A percentile compares a stretch with the other conserved stretches of the same genome.
Evolutionary conservation across 1,140 invertebrate genomes (phyloP).

Genomic region (Latrodectus geometricus): DNA sequence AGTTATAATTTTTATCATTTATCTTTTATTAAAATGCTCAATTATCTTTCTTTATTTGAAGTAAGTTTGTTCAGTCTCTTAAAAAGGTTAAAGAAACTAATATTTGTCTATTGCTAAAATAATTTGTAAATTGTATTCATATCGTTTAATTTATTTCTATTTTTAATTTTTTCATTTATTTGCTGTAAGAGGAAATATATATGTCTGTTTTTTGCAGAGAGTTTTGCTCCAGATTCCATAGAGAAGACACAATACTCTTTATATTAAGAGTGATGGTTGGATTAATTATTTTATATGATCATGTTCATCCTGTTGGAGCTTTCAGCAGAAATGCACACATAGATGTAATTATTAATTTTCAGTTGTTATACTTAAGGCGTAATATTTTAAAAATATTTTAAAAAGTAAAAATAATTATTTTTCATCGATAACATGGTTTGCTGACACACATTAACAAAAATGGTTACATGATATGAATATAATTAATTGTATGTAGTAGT

Average conservation of each 20-base stretch:
- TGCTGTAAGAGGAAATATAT: not conserved
- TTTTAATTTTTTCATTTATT: not conserved
- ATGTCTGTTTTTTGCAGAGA: conserved; percentile 75
- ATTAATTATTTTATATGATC: conserved; percentile 94
- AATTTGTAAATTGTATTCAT: not conserved
- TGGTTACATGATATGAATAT: not conserved
- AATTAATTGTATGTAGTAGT: not conserved
- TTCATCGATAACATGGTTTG: not conserved
- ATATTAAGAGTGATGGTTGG: conserved; percentile 96
- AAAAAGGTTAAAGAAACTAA: no score
- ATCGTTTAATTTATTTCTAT: not conserved
- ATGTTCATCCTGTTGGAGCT: conserved; percentile 92
- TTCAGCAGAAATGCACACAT: conserved; percentile 90
- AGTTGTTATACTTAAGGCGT: not conserved
- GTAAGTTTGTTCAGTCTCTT: no score
- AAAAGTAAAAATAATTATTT: no score
- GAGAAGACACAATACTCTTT: conserved; percentile 89
- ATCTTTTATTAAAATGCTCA: no score
- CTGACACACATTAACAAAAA: not conserved
- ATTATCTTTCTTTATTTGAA: no score
- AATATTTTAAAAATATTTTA: not conserved
- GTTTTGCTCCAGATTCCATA: conserved; percentile 86
- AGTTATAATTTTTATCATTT: no score
- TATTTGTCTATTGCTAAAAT: no score
- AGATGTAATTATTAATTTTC: conserved; percentile 75